Evolutionary conservation across 1,140 invertebrate genomes (phyloP).

Genomic region (Daktulosphaira vitifoliae): DNA sequence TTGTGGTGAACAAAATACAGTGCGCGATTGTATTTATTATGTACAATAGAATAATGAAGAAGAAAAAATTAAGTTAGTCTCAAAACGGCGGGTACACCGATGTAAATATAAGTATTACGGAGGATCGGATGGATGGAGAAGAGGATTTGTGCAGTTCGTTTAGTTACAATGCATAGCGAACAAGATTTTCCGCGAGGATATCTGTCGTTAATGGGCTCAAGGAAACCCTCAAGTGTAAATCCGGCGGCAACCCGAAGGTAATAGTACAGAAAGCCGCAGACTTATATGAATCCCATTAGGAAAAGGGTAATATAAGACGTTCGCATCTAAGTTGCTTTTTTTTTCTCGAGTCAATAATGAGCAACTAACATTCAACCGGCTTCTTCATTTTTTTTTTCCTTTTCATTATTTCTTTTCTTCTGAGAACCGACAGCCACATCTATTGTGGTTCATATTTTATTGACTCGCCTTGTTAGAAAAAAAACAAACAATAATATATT

Average conservation of each 20-base stretch:
- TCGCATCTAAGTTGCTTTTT: no score
- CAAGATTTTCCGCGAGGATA: neutral
- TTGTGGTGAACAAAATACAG: no score
- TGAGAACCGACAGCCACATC: no score
- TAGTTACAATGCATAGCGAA: neutral
- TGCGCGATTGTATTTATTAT: neutral
- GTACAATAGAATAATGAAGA: slow-evolving; percentile 21
- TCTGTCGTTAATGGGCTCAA: slow-evolving; percentile 20
- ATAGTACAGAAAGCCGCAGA: slow-evolving; percentile 11
- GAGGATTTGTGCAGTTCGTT: neutral
- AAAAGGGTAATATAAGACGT: slow-evolving; percentile 13
- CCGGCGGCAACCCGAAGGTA: neutral
- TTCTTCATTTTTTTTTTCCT: neutral
- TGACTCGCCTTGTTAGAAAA: no score
- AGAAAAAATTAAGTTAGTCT: slow-evolving; percentile 19
- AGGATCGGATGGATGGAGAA: neutral
- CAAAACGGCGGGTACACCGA: neutral
- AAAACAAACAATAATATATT: no score
- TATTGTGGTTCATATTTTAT: no score
- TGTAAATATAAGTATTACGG: neutral
- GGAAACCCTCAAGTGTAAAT: slow-evolving; percentile 18
- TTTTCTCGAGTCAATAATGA: neutral
- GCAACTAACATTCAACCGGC: neutral
- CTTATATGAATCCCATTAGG: slow-evolving; percentile 24
- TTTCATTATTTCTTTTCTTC: no score